Evolutionary conservation across 53 echinoderm and acorn worm genomes (phyloP), one percentile per base, ranked within the genome.

Genomic region (Luidia sarsii): DNA sequence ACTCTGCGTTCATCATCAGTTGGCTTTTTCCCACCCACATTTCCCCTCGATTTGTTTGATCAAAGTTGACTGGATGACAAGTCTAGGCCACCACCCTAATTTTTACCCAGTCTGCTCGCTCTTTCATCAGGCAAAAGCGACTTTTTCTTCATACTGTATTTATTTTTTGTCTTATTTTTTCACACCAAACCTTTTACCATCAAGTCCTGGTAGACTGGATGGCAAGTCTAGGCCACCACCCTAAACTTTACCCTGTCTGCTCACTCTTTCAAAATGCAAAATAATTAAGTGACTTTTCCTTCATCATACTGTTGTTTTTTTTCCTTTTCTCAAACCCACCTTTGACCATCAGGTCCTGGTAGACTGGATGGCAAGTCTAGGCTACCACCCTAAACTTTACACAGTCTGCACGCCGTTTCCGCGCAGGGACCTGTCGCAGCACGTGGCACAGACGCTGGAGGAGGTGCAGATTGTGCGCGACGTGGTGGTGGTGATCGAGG

Each of bases 341-440:
- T n/a, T n/a, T n/a, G n/a, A n/a, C n/a, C n/a, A n/a, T 22, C 85
- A 95, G 95, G 88, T 93, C 50, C 33, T 96, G 32, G 43, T 93
- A 2, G 84, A 96, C 56, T 96, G 90, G 90, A 93, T 93, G 93
- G 75, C 79, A n/a, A 93, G 85, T 53, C 80, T 74, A 50, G 96
- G 96, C 50, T 96, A 92, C 91, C 93, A 96, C 51, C 83, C 91
- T 29, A 82, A 93, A 52, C 85, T 96, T 49, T 96, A 93, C 85
- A 93, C 92, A 2, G 59, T 96, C 41, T 86, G 82, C 79, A 96
- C 87, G 18, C 67, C 86, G 65, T 93, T 88, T 68, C 96, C 96
- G 34, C 84, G 90, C 27, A 79, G 41, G 74, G 90, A 92, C 70
- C 59, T 96, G 41, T 94, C 90, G 53, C 75, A 70, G 45, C 34